phyloP scores from a whole-genome alignment of 2,797 vertebrate species.

The Mustela erminea region DNA sequence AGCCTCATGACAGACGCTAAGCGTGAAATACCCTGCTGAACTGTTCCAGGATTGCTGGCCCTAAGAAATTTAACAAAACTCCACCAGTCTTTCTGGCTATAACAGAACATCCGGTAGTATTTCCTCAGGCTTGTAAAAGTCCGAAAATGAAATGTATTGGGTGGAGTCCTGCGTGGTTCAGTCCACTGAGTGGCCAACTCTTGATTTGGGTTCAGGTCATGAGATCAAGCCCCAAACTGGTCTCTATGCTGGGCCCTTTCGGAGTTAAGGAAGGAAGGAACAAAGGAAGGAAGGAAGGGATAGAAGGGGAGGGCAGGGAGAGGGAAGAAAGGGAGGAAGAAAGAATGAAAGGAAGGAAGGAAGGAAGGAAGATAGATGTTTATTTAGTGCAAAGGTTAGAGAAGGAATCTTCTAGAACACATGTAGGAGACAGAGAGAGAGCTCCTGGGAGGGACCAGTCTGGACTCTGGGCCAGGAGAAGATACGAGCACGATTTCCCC shows the following conservation, averaged over 20 bases:
- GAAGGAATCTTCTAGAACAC: neutral
- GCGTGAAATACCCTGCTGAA: neutral
- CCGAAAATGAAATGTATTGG: neutral
- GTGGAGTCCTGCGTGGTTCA: too few relatives aligned
- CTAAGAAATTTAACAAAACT: neutral
- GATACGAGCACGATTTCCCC: neutral
- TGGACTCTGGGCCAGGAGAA: neutral
- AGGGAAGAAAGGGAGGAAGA: too few relatives aligned
- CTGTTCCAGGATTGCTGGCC: neutral
- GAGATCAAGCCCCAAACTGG: neutral
- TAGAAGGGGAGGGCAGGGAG: too few relatives aligned
- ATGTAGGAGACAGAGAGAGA: neutral
- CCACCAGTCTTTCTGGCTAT: neutral
- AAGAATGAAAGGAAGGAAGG: too few relatives aligned
- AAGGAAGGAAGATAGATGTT: neutral
- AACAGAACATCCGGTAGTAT: neutral
- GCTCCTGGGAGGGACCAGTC: neutral
- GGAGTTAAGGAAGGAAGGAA: too few relatives aligned
- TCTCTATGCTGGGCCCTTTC: neutral
- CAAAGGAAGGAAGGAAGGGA: too few relatives aligned
- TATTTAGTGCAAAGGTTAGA: neutral
- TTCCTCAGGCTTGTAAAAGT: neutral
- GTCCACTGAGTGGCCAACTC: neutral
- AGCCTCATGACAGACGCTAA: neutral
- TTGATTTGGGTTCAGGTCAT: neutral